Conservation (phyloP, 2,113 vertebrate genomes). For the Procavia capensis region DNA sequence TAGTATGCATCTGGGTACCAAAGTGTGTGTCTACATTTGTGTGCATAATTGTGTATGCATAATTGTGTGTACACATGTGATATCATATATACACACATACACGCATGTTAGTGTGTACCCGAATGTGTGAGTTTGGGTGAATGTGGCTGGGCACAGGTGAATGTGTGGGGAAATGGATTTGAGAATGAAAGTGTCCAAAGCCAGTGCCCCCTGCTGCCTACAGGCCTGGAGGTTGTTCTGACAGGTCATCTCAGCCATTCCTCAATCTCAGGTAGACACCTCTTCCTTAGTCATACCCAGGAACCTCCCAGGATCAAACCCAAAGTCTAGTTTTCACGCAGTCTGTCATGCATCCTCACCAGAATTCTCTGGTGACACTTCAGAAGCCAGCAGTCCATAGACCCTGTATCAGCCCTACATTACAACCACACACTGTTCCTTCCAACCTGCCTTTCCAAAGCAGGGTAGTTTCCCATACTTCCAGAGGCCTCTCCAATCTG, state of each 20-base stretch:
- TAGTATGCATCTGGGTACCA: not conserved
- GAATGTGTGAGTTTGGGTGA: not conserved
- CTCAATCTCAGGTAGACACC: not conserved
- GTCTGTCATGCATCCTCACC: not conserved
- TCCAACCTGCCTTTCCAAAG: not conserved
- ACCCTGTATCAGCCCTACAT: not conserved
- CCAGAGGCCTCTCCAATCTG: not conserved
- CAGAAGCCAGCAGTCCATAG: constrained; percentile 24
- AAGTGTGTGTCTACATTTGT: not conserved
- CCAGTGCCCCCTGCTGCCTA: not conserved
- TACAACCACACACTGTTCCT: not conserved
- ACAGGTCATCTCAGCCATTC: not conserved
- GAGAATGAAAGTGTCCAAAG: not conserved
- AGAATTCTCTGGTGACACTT: not conserved
- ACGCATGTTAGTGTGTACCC: not conserved
- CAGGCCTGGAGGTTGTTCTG: not conserved
- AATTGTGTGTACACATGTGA: not conserved
- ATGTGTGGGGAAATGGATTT: not conserved
- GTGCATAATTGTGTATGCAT: not conserved
- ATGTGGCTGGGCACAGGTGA: not conserved
- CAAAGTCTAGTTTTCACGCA: not conserved
- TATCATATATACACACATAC: not conserved
- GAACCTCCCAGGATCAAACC: too few species aligned
- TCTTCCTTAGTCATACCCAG: not conserved
- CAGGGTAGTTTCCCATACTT: not conserved